A percentile compares a stretch with the other conserved stretches of the same genome.
phyloP scores from a whole-genome alignment of 2,888 invertebrate species.

The Napeogenes inachia region DNA sequence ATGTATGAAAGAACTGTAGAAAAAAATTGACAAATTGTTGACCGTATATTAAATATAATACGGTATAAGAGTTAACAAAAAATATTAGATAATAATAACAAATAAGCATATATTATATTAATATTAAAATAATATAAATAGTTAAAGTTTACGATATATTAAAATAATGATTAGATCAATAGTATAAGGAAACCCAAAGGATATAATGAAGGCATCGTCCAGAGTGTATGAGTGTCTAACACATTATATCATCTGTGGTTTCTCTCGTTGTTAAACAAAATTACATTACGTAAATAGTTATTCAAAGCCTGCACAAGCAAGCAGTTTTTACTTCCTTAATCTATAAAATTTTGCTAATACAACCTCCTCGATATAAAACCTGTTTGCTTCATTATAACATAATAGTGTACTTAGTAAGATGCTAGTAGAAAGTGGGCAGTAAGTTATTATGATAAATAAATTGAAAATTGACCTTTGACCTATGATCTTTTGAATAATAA shows the following conservation, averaged over 20 bases:
- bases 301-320: slow-evolving; percentile 48
- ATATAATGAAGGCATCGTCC: slow-evolving; percentile 15
- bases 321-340: slow-evolving; percentile 50
- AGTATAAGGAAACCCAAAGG: slow-evolving; percentile 18
- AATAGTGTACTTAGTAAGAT: background rate
- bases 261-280: slow-evolving; percentile 72
- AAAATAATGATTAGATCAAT: background rate
- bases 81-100: too few relatives aligned
- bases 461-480: too few relatives aligned
- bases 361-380: background rate
- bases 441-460: too few relatives aligned
- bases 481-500: too few relatives aligned
- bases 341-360: slow-evolving; percentile 24
- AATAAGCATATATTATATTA: too few relatives aligned
- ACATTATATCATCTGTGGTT: slow-evolving; percentile 64
- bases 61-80: too few relatives aligned
- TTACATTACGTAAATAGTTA: slow-evolving; percentile 60
- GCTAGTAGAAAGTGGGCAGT: background rate
- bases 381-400: slow-evolving; percentile 1
- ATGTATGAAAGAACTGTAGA: too few relatives aligned
- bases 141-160: background rate
- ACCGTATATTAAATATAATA: too few relatives aligned
- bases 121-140: too few relatives aligned
- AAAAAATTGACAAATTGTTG: background rate
- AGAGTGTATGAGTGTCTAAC: slow-evolving; percentile 28